phyloP scores from a whole-genome alignment of 2,888 invertebrate species.

The Drosophila prostipennis region DNA sequence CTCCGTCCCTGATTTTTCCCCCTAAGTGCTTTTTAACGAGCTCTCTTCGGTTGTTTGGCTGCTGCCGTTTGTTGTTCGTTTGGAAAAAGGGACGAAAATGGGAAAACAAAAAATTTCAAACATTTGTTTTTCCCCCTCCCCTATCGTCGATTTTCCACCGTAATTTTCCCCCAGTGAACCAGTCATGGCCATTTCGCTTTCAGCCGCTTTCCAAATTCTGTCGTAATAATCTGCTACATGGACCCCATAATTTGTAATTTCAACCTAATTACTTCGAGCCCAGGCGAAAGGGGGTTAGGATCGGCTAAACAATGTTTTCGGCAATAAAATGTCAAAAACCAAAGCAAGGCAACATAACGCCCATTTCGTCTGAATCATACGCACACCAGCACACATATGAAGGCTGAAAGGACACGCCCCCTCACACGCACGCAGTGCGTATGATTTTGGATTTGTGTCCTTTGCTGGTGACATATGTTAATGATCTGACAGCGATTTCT shows the following conservation, averaged over 20 bases:
- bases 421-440: slow-evolving; percentile 13
- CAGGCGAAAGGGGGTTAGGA: slow-evolving; percentile 2
- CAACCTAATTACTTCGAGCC: slow-evolving; percentile 77
- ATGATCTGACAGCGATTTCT: slow-evolving; percentile 65
- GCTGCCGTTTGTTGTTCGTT: slow-evolving; percentile 34
- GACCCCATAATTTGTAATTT: slow-evolving; percentile 80
- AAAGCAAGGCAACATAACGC: slow-evolving; percentile 70
- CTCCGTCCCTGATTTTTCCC: slow-evolving; percentile 31
- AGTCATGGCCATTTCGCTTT: slow-evolving; percentile 57
- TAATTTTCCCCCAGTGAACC: slow-evolving; percentile 32
- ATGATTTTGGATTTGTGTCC: slow-evolving; percentile 38
- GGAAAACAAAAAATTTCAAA: slow-evolving; percentile 11
- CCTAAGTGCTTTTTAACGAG: slow-evolving; percentile 80
- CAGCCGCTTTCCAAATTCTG: slow-evolving; percentile 59
- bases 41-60: slow-evolving; percentile 40
- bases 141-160: background rate
- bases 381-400: slow-evolving; percentile 12
- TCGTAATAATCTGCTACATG: slow-evolving; percentile 77
- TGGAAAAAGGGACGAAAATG: slow-evolving; percentile 23
- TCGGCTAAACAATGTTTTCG: slow-evolving; percentile 66
- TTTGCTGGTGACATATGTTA: slow-evolving; percentile 64
- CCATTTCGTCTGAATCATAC: slow-evolving; percentile 52
- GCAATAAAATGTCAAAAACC: slow-evolving; percentile 71
- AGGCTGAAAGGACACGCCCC: slow-evolving; percentile 53
- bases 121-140: slow-evolving; percentile 20